A percentile compares a stretch with the other conserved stretches of the same genome.
These are phyloP conservation scores for Polyommatus iphigenia DNA, from an alignment of 2,888 invertebrate species.

Conservation along the genomic window DNA sequence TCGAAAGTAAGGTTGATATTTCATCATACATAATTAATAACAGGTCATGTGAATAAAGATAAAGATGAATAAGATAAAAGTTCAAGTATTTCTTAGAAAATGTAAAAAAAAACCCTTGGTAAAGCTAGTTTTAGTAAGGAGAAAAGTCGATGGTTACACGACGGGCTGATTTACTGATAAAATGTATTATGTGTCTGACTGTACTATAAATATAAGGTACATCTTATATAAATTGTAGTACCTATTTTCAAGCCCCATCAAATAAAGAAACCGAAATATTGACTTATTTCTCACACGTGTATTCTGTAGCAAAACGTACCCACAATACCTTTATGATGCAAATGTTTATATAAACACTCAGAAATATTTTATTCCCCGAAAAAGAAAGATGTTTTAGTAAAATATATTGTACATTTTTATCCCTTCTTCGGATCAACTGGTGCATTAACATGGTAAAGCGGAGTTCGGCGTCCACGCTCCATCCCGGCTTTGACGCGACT, in stretches of 20 bases:
- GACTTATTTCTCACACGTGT: not conserved
- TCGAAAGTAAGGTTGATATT: not conserved
- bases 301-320: not conserved
- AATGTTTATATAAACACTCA: not conserved
- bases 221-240: not conserved
- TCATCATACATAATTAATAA: not conserved
- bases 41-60: not conserved
- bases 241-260: not conserved
- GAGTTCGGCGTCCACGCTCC: constrained; percentile 1
- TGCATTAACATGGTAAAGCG: constrained; percentile 27
- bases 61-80: not conserved
- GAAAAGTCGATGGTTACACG: not conserved
- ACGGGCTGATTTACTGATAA: not conserved
- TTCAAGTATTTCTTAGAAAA: not conserved
- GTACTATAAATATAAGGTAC: not conserved
- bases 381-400: constrained; percentile 5
- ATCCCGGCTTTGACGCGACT: not conserved
- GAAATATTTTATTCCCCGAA: not conserved
- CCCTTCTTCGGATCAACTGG: not conserved
- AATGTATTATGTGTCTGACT: not conserved
- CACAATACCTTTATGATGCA: not conserved
- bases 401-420: constrained; percentile 16
- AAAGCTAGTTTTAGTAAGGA: not conserved
- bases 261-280: not conserved
- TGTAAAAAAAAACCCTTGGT: too few relatives aligned